Evolutionary conservation across 2,113 vertebrate species (phyloP).

Genomic region (Gadus macrocephalus): DNA sequence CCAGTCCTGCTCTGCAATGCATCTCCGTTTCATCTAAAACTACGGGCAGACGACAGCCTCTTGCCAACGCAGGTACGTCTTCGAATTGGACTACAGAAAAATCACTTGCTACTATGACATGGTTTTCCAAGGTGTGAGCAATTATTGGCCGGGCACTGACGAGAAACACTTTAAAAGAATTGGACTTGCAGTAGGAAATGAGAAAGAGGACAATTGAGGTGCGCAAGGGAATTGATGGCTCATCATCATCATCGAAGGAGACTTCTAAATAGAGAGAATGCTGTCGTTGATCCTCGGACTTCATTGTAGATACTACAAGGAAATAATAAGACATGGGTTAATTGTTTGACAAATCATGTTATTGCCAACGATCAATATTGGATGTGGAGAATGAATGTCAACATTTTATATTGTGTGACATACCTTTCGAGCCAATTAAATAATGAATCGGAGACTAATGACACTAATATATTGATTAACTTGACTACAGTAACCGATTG

Average conservation of each 20-base stretch:
- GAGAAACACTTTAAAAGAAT: slow-evolving; percentile 79
- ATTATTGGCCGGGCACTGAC: slow-evolving; percentile 58
- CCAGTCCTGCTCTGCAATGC: slow-evolving; percentile 90
- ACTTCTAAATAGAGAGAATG: slow-evolving; percentile 82
- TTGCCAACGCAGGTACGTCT: slow-evolving; percentile 78
- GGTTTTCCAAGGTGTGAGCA: slow-evolving; percentile 25
- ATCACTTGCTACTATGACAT: slow-evolving; percentile 54
- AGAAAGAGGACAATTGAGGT: slow-evolving; percentile 86
- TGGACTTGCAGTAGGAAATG: slow-evolving; percentile 88
- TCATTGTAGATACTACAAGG: slow-evolving; percentile 68
- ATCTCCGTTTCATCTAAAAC: slow-evolving; percentile 69
- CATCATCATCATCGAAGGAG: slow-evolving; percentile 42
- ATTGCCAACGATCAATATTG: background rate
- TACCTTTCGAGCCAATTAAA: no score
- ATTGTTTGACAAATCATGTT: background rate
- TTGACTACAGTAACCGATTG: no score
- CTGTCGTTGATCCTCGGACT: slow-evolving; percentile 45
- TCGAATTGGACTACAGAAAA: slow-evolving; percentile 62
- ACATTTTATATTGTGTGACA: no score
- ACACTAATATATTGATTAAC: no score
- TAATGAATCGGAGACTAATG: no score
- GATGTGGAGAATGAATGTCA: no score
- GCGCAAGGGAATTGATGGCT: slow-evolving; percentile 79
- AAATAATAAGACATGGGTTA: background rate
- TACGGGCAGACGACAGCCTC: slow-evolving; percentile 83